Conservation (phyloP, 2,113 vertebrate species). For the Lamprologus tigripictilis region DNA sequence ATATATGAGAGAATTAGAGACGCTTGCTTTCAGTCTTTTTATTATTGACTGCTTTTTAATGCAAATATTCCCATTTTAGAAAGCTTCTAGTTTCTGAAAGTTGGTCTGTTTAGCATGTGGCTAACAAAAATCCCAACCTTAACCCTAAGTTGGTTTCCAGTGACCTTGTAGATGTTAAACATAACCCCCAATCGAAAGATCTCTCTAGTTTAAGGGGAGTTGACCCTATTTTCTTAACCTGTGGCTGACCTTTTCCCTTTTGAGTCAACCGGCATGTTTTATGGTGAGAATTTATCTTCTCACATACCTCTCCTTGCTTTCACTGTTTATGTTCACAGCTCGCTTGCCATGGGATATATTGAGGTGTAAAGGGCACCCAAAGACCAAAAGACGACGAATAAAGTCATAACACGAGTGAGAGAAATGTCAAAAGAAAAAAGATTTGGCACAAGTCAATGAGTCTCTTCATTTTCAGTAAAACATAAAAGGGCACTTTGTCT, state of each 20-base stretch:
- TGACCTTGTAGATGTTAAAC: background rate
- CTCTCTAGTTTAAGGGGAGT: background rate
- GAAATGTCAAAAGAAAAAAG: background rate
- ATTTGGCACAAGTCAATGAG: background rate
- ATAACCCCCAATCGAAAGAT: background rate
- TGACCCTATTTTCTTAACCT: background rate
- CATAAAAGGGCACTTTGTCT: conserved; percentile 7
- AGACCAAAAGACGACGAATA: conserved; percentile 7
- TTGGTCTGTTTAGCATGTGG: background rate
- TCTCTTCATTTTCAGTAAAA: background rate
- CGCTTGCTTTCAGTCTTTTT: background rate
- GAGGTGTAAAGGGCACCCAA: background rate
- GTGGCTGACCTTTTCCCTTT: background rate
- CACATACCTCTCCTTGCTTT: background rate
- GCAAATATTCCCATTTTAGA: background rate
- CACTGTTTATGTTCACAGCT: background rate
- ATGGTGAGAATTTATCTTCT: background rate
- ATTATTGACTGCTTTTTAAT: background rate
- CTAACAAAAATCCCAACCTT: background rate
- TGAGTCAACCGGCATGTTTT: background rate
- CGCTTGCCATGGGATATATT: background rate
- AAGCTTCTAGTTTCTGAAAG: background rate
- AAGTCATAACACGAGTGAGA: background rate
- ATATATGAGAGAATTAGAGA: background rate
- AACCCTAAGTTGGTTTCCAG: background rate